Evolutionary conservation across 2,888 invertebrate species (phyloP).

Genomic region (Stenotaenia linearis): DNA sequence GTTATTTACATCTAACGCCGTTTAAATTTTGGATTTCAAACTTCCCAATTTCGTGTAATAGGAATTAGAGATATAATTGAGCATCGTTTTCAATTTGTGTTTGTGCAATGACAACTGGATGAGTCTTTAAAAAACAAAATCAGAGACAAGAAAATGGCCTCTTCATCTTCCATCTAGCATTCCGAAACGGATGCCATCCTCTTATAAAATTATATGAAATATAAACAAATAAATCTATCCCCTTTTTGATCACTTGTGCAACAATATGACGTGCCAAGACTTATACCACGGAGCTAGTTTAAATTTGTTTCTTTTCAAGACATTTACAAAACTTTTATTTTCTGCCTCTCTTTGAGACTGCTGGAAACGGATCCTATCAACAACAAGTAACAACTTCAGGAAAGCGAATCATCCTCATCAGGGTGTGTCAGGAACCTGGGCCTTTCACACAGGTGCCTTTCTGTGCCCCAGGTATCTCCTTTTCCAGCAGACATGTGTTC

Average conservation of each 20-base stretch:
- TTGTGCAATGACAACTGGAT: slow-evolving; percentile 26
- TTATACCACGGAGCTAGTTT: slow-evolving; percentile 21
- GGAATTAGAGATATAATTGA: not conserved
- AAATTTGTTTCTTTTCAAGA: not conserved
- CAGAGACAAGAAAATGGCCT: slow-evolving; percentile 21
- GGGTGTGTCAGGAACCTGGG: slow-evolving; percentile 12
- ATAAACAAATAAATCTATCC: slow-evolving; percentile 24
- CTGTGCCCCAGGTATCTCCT: not conserved
- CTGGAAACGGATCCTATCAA: slow-evolving; percentile 14
- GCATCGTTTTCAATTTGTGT: not conserved
- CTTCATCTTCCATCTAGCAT: slow-evolving; percentile 27
- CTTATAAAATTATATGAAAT: not conserved
- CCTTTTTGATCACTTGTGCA: not conserved
- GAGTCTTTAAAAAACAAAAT: not conserved
- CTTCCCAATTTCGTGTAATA: not conserved
- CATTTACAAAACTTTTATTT: not conserved
- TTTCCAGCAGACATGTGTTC: slow-evolving; percentile 4
- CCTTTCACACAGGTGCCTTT: slow-evolving; percentile 24
- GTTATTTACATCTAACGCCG: not conserved
- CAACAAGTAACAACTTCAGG: slow-evolving; percentile 1
- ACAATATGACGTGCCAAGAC: slow-evolving; percentile 21
- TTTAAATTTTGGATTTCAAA: not conserved
- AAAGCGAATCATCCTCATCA: not conserved
- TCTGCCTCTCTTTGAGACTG: not conserved
- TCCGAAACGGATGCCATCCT: slow-evolving; percentile 2